Evolutionary conservation across 2,888 invertebrate genomes (phyloP), one percentile per base, ranked within the genome.

Genomic region (Drosophila picticornis): DNA sequence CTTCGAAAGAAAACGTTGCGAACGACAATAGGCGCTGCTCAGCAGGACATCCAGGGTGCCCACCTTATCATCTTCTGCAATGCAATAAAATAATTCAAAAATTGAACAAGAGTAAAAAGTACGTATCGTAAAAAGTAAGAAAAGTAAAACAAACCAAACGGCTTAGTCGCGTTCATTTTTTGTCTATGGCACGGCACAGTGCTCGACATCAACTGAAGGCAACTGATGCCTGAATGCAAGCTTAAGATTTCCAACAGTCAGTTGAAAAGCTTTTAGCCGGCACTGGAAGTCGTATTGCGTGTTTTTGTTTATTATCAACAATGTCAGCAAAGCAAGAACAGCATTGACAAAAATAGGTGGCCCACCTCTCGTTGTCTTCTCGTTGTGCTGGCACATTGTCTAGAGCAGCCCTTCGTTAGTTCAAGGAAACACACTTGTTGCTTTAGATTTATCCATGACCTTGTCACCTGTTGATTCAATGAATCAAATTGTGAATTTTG

Each of bases 1-100:
- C 50, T 97, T 95, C 0, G 99, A 98, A 38, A 99, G 95, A 92
- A 97, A 97, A 88, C 97, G 95, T 94, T 99, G 99, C 46, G 98
- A 98, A 73, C 98, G 96, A 91, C 98, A 98, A 94, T 98, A 98
- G 0, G 97, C 97, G 43, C 96, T 96, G 76, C 97, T 97, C 38
- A 98, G 94, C 62, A 98, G 94, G 36, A 97, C 96, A 92, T 98
- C 98, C 87, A 98, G 94, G 0, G 98, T 98, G 57, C 96, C 96
- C 22, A 91, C 91, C 75, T 92, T 93, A 64, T 93, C 93, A 73
- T 93, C 92, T 79, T 93, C 93, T 93, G 86, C 2, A 91, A 86
- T 63, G 16, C 40, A 50, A 29, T 32, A 48, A 51, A 32, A 4
- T 32, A 50, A 67, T 34, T 29, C 19, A 25, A 16, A 55, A 27